Conservation (phyloP, 2,797 vertebrate species). For the Garrulus glandarius region DNA sequence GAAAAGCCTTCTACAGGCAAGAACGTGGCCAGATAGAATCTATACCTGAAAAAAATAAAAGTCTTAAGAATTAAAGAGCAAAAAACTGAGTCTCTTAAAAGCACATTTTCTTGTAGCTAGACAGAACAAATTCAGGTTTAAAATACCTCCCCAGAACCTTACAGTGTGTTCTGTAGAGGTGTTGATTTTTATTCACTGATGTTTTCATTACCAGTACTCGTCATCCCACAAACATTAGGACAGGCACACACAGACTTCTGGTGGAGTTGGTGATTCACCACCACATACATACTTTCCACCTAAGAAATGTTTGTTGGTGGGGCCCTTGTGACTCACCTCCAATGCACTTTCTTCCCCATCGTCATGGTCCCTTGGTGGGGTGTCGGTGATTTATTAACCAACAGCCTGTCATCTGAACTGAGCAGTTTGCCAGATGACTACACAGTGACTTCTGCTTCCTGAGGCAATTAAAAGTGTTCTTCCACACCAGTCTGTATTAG, state of each 20-base stretch:
- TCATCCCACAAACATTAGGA: not conserved
- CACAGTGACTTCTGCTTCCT: not conserved
- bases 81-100: not conserved
- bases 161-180: not conserved
- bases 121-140: not conserved
- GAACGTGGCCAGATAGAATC: not conserved
- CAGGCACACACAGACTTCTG: not conserved
- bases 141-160: not conserved
- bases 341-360: not conserved
- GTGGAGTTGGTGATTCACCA: conserved; percentile 56
- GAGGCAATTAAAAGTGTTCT: not conserved
- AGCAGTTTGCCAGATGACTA: conserved; percentile 4
- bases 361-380: not conserved
- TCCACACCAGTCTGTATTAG: not conserved
- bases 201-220: not conserved
- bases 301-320: conserved; percentile 24
- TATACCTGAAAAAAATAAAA: not conserved
- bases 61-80: not conserved
- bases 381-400: conserved; percentile 23
- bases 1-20: not conserved
- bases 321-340: conserved; percentile 48
- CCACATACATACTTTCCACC: conserved; percentile 36
- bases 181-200: not conserved
- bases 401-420: not conserved
- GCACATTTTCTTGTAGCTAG: not conserved